A percentile compares a stretch with the other conserved stretches of the same genome.
Evolutionary conservation across 2,113 vertebrate genomes (phyloP).

Genomic region (Oncorhynchus tshawytscha): DNA sequence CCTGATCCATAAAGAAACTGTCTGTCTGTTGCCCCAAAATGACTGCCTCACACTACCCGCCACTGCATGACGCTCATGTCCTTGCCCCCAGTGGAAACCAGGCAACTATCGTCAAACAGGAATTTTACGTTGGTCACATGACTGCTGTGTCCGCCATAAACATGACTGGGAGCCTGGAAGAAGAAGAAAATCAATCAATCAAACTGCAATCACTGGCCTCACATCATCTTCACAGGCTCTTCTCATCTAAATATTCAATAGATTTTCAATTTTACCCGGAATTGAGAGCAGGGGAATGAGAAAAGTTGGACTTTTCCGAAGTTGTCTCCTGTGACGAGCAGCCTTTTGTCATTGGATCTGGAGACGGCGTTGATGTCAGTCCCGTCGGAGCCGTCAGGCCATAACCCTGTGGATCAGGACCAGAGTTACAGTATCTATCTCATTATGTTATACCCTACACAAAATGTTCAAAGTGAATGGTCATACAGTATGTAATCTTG

Average conservation of each 20-base stretch:
- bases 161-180: conserved; percentile 88
- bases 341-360: conserved; percentile 80
- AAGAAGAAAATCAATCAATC: conserved; percentile 15
- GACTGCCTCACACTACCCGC: conserved; percentile 82
- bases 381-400: conserved; percentile 96
- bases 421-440: not conserved
- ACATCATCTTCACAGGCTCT: not conserved
- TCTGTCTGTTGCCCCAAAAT: not conserved
- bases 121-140: conserved; percentile 97
- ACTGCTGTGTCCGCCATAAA: conserved; percentile 92
- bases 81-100: conserved; percentile 96
- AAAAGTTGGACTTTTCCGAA: conserved; percentile 98
- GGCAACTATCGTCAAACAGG: conserved; percentile 87
- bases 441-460: not conserved
- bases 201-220: not conserved
- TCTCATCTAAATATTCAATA: too few relatives aligned
- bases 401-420: conserved; percentile 78
- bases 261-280: conserved; percentile 77
- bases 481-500: not conserved
- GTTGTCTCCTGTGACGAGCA: conserved; percentile 93
- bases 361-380: conserved; percentile 94
- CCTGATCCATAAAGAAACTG: not conserved
- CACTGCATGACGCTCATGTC: conserved; percentile 99
- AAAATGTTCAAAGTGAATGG: not conserved
- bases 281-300: conserved; percentile 92